Conservation (phyloP, 2,888 invertebrate genomes). For the Ectemnius continuus region DNA sequence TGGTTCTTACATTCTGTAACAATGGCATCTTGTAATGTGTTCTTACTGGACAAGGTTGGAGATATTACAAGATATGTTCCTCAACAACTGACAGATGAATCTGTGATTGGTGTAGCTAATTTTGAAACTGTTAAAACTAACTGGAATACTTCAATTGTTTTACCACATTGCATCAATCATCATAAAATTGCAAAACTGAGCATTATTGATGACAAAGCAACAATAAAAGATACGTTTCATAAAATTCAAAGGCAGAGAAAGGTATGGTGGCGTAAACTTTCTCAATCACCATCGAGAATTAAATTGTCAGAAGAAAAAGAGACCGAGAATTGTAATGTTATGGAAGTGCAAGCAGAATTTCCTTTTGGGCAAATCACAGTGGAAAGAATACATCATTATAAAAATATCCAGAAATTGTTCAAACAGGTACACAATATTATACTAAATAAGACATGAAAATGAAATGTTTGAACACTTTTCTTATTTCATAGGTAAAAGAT, state of each 20-base stretch:
- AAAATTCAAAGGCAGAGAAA: slow-evolving; percentile 88
- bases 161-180: slow-evolving; percentile 31
- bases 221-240: slow-evolving; percentile 83
- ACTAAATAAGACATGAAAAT: slow-evolving; percentile 12
- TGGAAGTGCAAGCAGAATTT: slow-evolving; percentile 84
- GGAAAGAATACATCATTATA: slow-evolving; percentile 80
- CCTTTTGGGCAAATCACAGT: slow-evolving; percentile 82
- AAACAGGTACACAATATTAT: slow-evolving; percentile 46
- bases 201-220: slow-evolving; percentile 68
- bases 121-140: slow-evolving; percentile 60
- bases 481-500: slow-evolving; percentile 58
- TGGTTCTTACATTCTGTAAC: slow-evolving; percentile 80
- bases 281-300: slow-evolving; percentile 84
- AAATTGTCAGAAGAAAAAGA: slow-evolving; percentile 81
- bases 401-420: slow-evolving; percentile 61
- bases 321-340: slow-evolving; percentile 76
- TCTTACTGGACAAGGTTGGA: slow-evolving; percentile 68
- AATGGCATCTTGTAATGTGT: slow-evolving; percentile 79
- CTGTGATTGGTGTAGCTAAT: slow-evolving; percentile 69
- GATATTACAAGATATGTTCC: slow-evolving; percentile 56
- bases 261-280: slow-evolving; percentile 91
- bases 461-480: slow-evolving; percentile 30
- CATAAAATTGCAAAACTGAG: slow-evolving; percentile 66
- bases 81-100: slow-evolving; percentile 41
- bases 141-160: slow-evolving; percentile 63